Evolutionary conservation across 2,113 vertebrate species (phyloP).

Genomic region (Cephalopholis sonnerati): DNA sequence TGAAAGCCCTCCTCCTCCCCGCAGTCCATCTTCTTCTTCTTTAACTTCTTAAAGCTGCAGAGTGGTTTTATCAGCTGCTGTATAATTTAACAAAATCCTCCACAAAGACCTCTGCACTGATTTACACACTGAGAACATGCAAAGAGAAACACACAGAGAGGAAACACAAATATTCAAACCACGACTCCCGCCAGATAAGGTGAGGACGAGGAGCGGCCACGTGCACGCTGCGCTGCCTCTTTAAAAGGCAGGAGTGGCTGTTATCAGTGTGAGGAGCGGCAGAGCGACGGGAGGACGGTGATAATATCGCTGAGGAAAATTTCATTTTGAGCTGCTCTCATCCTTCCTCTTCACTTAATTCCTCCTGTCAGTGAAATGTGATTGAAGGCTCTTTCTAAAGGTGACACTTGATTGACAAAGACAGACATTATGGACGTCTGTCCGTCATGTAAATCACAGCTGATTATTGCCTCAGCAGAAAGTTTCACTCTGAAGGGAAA

Average conservation of each 20-base stretch:
- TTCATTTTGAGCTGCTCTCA: conserved; percentile 47
- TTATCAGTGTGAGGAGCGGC: background rate
- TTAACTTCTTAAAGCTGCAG: conserved; percentile 66
- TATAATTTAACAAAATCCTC: conserved; percentile 76
- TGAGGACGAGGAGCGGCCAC: conserved; percentile 14
- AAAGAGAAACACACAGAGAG: conserved; percentile 15
- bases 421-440: conserved; percentile 9
- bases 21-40: conserved; percentile 47
- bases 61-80: conserved; percentile 68
- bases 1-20: background rate
- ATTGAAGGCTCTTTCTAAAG: conserved; percentile 34
- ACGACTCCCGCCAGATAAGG: conserved; percentile 21
- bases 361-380: conserved; percentile 17
- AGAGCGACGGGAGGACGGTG: background rate
- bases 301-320: conserved; percentile 34
- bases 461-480: background rate
- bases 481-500: background rate
- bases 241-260: conserved; percentile 26
- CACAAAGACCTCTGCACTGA: conserved; percentile 50
- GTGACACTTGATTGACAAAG: conserved; percentile 41
- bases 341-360: conserved; percentile 22
- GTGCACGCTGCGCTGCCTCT: background rate
- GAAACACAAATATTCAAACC: conserved; percentile 35
- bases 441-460: conserved; percentile 20
- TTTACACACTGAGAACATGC: conserved; percentile 35